Evolutionary conservation across 2,113 vertebrate species (phyloP).

Genomic region (Psilopsiagon aymara): DNA sequence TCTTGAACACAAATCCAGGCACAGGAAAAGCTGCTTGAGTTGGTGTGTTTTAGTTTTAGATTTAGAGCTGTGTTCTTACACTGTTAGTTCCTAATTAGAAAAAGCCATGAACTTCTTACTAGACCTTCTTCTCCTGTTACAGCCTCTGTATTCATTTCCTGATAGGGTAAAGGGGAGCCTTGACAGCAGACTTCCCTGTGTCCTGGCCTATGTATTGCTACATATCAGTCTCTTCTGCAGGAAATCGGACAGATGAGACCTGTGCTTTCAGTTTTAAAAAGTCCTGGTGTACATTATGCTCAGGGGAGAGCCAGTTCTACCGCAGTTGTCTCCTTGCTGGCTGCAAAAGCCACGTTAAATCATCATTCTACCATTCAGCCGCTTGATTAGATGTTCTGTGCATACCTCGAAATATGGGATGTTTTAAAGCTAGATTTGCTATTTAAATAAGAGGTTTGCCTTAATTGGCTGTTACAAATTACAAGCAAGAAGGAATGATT

Average conservation of each 20-base stretch:
- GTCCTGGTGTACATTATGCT: not conserved
- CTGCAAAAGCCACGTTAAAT: not conserved
- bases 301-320: not conserved
- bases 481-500: slow-evolving; percentile 67
- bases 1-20: not conserved
- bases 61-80: not conserved
- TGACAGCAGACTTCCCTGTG: not conserved
- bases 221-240: not conserved
- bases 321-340: not conserved
- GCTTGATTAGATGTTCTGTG: slow-evolving; percentile 48
- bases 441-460: slow-evolving; percentile 70
- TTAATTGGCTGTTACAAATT: slow-evolving; percentile 70
- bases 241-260: not conserved
- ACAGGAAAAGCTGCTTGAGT: not conserved
- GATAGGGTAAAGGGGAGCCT: not conserved
- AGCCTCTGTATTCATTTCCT: not conserved
- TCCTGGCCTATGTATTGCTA: not conserved
- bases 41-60: not conserved
- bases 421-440: slow-evolving; percentile 57
- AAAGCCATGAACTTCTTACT: not conserved
- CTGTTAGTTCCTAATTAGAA: not conserved
- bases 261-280: not conserved
- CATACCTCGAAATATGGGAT: slow-evolving; percentile 33
- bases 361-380: not conserved
- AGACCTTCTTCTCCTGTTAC: not conserved